Percentiles rank a stretch among this genome's conserved stretches.
Conservation (phyloP, 2,888 invertebrate genomes). For the Callyntrura sp. region DNA sequence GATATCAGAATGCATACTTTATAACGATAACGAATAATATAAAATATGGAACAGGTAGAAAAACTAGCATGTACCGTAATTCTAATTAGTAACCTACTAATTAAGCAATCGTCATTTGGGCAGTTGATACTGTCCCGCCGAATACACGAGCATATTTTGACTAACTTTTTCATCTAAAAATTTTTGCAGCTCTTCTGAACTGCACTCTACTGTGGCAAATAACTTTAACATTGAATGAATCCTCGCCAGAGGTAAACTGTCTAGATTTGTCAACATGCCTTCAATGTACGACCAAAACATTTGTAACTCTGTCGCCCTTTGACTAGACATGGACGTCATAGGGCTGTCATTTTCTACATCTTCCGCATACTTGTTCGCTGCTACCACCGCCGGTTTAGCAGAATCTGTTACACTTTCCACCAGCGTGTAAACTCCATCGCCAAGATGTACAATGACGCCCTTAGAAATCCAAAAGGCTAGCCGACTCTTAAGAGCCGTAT, state of each 20-base stretch:
- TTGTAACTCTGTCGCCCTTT: conserved; percentile 96
- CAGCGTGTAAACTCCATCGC: conserved; percentile 76
- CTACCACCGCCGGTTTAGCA: conserved; percentile 68
- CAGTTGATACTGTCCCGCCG: conserved; percentile 82
- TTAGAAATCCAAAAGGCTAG: conserved; percentile 98
- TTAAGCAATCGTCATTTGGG: conserved; percentile 80
- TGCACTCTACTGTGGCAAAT: conserved; percentile 97
- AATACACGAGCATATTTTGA: conserved; percentile 80
- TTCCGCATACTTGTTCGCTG: conserved; percentile 86
- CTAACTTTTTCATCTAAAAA: conserved; percentile 96
- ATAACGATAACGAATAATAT: too few species aligned
- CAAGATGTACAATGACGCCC: conserved; percentile 78
- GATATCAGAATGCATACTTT: too few species aligned
- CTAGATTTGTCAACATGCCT: conserved; percentile 98
- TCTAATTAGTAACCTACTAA: too few species aligned
- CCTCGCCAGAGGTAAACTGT: conserved; percentile 95
- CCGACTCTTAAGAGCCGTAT: conserved; percentile 93
- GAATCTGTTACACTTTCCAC: conserved; percentile 78
- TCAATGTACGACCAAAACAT: conserved; percentile 98
- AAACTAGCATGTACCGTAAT: too few species aligned
- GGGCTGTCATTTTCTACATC: conserved; percentile 97
- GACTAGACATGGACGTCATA: conserved; percentile 97
- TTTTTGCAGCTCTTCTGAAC: conserved; percentile 93
- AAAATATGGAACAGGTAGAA: too few species aligned
- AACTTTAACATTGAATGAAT: conserved; percentile 98